Evolutionary conservation across 2,113 vertebrate species (phyloP).

Genomic region (pig (Sus scrofa)): T2T-Sscrofa CM000817.6:123453001-123453500

Average conservation of each 20-base stretch:
- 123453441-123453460: not conserved
- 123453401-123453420: not conserved
- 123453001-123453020: too few relatives aligned
- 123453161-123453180: not conserved
- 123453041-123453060: too few relatives aligned
- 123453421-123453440: conserved; percentile 18
- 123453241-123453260: not conserved
- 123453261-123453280: not conserved
- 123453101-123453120: too few relatives aligned
- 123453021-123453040: too few relatives aligned
- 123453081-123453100: too few relatives aligned
- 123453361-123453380: not conserved
- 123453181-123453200: not conserved
- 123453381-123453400: not conserved
- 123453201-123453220: not conserved
- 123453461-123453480: not conserved
- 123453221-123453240: not conserved
- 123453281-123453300: not conserved
- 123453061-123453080: too few relatives aligned
- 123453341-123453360: not conserved
- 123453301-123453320: not conserved
- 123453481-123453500: not conserved
- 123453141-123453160: not conserved
- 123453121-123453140: not conserved
- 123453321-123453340: not conserved